phyloP scores from a whole-genome alignment of 2,113 vertebrate species.

The Origma solitaria region DNA sequence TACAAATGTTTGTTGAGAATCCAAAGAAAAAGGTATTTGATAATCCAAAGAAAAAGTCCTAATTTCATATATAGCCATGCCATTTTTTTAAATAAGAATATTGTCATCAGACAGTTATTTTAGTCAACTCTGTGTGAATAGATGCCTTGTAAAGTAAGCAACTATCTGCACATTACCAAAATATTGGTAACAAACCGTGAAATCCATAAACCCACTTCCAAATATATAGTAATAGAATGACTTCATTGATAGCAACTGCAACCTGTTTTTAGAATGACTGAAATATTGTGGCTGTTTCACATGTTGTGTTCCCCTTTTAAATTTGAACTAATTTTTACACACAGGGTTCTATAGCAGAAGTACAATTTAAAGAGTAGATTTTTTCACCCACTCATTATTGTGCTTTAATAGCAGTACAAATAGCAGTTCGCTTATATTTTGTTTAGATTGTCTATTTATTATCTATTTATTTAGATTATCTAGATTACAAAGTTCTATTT shows the following conservation, averaged over 20 bases:
- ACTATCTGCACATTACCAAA: background rate
- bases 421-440: background rate
- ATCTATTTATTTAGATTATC: background rate
- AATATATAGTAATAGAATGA: background rate
- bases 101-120: background rate
- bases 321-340: background rate
- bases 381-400: background rate
- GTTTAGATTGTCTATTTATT: background rate
- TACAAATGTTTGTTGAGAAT: conserved; percentile 15
- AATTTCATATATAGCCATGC: conserved; percentile 2
- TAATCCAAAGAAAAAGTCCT: conserved; percentile 57
- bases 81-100: background rate
- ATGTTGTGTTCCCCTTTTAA: background rate
- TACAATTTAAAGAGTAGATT: background rate
- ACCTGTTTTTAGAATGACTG: background rate
- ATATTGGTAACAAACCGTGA: conserved; percentile 20
- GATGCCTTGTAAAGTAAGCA: background rate
- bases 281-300: background rate
- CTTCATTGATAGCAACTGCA: background rate
- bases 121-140: background rate
- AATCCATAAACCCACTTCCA: background rate
- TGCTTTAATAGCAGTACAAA: background rate
- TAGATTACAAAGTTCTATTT: conserved; percentile 28
- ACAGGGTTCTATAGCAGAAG: background rate
- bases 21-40: conserved; percentile 58